Evolutionary conservation across 2,797 vertebrate species (phyloP).

Genomic region (Amniataba percoides): DNA sequence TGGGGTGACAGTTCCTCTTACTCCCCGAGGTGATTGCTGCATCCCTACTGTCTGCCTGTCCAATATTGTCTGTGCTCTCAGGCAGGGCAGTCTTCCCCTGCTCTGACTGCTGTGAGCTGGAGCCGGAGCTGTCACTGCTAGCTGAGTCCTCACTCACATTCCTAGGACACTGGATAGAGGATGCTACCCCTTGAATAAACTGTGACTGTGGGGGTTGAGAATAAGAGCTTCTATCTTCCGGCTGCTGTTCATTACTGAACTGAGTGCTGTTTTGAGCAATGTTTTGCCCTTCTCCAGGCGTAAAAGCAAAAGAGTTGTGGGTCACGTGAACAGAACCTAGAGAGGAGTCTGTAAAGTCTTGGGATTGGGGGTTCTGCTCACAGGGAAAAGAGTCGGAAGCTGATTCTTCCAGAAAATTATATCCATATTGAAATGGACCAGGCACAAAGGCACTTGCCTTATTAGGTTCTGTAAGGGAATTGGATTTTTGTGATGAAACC

Average conservation of each 20-base stretch:
- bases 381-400: constrained; percentile 84
- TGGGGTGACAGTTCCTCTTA: constrained; percentile 87
- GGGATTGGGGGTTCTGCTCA: constrained; percentile 80
- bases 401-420: constrained; percentile 86
- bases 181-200: constrained; percentile 85
- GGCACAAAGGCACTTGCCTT: constrained; percentile 83
- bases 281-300: constrained; percentile 86
- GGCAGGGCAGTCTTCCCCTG: constrained; percentile 85
- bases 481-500: constrained; percentile 85
- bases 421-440: constrained; percentile 88
- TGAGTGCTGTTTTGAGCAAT: constrained; percentile 78
- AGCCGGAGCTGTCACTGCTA: constrained; percentile 87
- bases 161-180: constrained; percentile 84
- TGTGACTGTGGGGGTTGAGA: constrained; percentile 77
- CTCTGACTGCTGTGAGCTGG: constrained; percentile 85
- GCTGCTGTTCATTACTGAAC: constrained; percentile 81
- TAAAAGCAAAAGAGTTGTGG: constrained; percentile 87
- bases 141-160: constrained; percentile 83
- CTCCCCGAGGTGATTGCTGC: constrained; percentile 81
- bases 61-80: constrained; percentile 88
- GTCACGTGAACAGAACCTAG: constrained; percentile 81
- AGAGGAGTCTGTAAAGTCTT: constrained; percentile 84
- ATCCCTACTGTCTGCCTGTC: constrained; percentile 84
- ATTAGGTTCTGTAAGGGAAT: constrained; percentile 85
- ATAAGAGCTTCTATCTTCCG: constrained; percentile 84